Evolutionary conservation across 2,113 vertebrate species (phyloP).

Genomic region (Upupa epops): DNA sequence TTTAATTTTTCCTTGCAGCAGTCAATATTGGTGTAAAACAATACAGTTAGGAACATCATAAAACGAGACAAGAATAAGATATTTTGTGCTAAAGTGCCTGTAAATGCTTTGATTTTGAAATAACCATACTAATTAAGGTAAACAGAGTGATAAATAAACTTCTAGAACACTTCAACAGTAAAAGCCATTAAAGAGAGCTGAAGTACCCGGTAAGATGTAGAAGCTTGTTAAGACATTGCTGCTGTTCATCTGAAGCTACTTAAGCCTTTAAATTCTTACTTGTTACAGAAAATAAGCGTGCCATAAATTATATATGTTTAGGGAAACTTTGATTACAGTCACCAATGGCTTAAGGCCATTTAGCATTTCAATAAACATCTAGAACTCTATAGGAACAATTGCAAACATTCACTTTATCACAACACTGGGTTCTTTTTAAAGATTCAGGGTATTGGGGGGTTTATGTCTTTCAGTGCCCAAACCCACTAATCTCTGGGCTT

Average conservation of each 20-base stretch:
- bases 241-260: conserved; percentile 40
- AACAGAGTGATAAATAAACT: conserved; percentile 39
- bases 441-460: background rate
- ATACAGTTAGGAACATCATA: background rate
- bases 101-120: conserved; percentile 12
- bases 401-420: background rate
- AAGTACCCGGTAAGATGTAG: conserved; percentile 24
- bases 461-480: conserved; percentile 1
- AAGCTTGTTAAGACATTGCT: conserved; percentile 11
- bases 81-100: background rate
- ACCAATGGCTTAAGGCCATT: background rate
- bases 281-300: background rate
- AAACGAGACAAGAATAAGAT: background rate
- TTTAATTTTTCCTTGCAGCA: background rate
- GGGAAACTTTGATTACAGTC: conserved; percentile 40
- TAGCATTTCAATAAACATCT: conserved; percentile 8
- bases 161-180: background rate
- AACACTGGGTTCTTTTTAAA: background rate
- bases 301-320: conserved; percentile 5
- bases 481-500: background rate
- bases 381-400: background rate
- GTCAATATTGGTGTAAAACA: background rate
- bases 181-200: conserved; percentile 25
- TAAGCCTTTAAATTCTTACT: conserved; percentile 51
- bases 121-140: background rate